Conservation (phyloP, 2,888 invertebrate genomes). For the Temnothorax ravouxi region DNA sequence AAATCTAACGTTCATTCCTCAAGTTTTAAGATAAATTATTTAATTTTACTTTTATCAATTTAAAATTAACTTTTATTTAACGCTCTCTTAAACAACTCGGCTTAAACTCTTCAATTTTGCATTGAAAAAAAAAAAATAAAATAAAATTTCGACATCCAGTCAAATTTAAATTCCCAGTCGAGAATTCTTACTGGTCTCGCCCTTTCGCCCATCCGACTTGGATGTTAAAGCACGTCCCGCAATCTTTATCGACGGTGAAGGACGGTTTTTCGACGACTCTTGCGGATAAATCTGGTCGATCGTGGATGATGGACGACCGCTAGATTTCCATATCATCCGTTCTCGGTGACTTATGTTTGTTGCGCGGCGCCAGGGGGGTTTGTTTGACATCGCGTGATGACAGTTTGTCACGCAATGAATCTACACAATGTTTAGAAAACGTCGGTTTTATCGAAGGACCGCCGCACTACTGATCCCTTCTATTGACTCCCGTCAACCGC, state of each 20-base stretch:
- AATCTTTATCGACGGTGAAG: constrained; percentile 31
- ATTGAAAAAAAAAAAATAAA: not conserved
- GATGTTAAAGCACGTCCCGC: not conserved
- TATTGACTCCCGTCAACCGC: constrained; percentile 16
- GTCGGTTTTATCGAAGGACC: not conserved
- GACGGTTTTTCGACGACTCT: constrained; percentile 18
- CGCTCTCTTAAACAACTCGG: not conserved
- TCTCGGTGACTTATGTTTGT: constrained; percentile 54
- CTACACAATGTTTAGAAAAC: constrained; percentile 24
- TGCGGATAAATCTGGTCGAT: constrained; percentile 42
- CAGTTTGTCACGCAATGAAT: constrained; percentile 49
- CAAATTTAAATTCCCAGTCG: not conserved
- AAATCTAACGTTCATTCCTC: constrained; percentile 15
- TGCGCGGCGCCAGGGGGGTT: constrained; percentile 19
- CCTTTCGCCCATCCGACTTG: not conserved
- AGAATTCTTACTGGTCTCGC: not conserved
- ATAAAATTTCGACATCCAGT: not conserved
- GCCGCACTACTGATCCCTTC: not conserved
- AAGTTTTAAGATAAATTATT: not conserved
- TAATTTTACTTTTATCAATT: constrained; percentile 15
- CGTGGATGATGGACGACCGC: constrained; percentile 47
- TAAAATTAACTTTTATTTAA: not conserved
- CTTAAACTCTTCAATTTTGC: not conserved
- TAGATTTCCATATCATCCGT: constrained; percentile 47
- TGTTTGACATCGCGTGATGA: constrained; percentile 44